Conservation (phyloP, 92 coral and sea anemone genomes). For the Epizoanthus illoricatus region DNA sequence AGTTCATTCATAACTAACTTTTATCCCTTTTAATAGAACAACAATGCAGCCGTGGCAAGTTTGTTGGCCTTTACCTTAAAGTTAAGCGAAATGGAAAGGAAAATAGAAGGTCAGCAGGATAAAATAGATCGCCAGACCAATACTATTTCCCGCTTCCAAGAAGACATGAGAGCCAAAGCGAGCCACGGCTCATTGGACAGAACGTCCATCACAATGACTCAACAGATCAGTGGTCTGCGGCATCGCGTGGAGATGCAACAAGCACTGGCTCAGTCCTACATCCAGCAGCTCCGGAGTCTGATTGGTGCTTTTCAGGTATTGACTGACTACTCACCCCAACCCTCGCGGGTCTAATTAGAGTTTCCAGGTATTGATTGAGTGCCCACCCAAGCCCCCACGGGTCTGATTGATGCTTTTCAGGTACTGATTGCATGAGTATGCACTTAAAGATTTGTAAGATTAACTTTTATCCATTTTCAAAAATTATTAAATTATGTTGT, state of each 20-base stretch:
- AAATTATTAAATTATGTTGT: no score
- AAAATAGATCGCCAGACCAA: slow-evolving; percentile 60
- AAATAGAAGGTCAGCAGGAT: slow-evolving; percentile 54
- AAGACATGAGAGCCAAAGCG: slow-evolving; percentile 20
- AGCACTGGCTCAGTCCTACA: not conserved
- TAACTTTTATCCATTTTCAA: no score
- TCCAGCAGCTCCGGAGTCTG: not conserved
- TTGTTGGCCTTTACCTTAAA: slow-evolving; percentile 65
- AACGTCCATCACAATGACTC: not conserved
- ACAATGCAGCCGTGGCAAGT: slow-evolving; percentile 25
- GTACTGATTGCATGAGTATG: not conserved
- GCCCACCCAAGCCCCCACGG: no score
- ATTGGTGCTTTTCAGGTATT: slow-evolving; percentile 23
- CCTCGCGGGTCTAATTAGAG: not conserved
- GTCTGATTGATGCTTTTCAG: not conserved
- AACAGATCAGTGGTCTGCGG: not conserved
- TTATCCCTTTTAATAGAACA: not conserved
- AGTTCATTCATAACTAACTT: no score
- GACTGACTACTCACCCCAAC: no score
- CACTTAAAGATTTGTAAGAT: no score
- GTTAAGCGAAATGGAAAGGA: slow-evolving; percentile 63
- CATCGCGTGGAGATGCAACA: not conserved
- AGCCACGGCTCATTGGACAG: slow-evolving; percentile 1
- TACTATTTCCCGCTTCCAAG: slow-evolving; percentile 3
- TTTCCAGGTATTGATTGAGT: not conserved